Evolutionary conservation across 1,140 invertebrate genomes (phyloP).

Genomic region (Temnothorax nylanderi): DNA sequence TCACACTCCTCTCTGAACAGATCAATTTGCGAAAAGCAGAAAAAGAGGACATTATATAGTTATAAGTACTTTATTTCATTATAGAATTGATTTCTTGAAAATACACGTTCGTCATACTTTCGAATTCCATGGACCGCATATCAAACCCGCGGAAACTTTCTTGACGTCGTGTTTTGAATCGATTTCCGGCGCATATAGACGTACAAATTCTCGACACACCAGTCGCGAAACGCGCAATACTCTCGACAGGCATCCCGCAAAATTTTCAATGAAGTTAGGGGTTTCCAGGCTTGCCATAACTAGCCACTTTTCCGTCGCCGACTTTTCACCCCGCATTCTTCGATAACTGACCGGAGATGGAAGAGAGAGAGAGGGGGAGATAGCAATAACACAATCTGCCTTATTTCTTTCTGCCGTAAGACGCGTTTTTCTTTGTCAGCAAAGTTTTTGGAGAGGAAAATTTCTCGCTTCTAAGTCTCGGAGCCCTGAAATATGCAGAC

Average conservation of each 20-base stretch:
- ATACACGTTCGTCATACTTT: neutral
- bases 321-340: neutral
- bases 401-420: neutral
- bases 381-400: neutral
- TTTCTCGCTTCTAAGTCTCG: neutral
- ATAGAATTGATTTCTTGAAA: slow-evolving; percentile 20
- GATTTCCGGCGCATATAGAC: slow-evolving; percentile 13
- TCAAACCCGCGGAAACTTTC: slow-evolving; percentile 27
- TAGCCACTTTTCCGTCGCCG: neutral
- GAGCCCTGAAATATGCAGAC: slow-evolving; percentile 12
- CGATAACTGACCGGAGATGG: neutral
- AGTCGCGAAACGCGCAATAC: neutral
- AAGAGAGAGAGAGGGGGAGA: neutral
- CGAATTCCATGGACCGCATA: neutral
- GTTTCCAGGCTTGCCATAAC: neutral
- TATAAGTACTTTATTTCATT: slow-evolving; percentile 14
- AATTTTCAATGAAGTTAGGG: slow-evolving; percentile 20
- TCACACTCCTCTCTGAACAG: neutral
- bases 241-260: neutral
- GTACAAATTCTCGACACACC: neutral
- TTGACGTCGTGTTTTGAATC: slow-evolving; percentile 30
- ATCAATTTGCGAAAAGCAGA: neutral
- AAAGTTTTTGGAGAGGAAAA: slow-evolving; percentile 1
- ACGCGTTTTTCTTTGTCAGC: neutral
- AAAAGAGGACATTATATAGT: neutral